Conservation (phyloP, 2,797 vertebrate species). For the Mormyrus hasselquistii region DNA sequence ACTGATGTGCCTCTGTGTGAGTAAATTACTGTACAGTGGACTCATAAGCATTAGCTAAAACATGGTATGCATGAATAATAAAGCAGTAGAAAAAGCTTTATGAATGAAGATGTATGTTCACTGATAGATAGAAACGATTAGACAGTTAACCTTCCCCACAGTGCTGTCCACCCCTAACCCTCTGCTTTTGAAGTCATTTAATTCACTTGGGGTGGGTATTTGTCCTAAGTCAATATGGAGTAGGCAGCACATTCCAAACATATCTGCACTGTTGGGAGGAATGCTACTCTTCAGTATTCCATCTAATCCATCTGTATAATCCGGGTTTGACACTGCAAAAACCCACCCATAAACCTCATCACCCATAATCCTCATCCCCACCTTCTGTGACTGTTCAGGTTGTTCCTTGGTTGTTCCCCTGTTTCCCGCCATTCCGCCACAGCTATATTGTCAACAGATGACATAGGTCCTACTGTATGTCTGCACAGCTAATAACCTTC, state of each 20-base stretch:
- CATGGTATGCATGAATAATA: not conserved
- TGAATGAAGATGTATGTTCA: not conserved
- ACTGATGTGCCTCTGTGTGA: not conserved
- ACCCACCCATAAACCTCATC: not conserved
- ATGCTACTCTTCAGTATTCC: constrained; percentile 25
- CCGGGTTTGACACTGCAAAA: not conserved
- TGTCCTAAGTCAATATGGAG: constrained; percentile 57
- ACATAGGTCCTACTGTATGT: not conserved
- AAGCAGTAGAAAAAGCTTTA: not conserved
- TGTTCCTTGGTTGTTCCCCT: not conserved
- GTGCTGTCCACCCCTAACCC: not conserved
- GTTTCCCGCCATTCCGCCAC: not conserved
- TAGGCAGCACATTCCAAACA: constrained; percentile 56
- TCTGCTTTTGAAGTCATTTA: not conserved
- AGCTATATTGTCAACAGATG: not conserved
- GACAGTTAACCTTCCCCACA: not conserved
- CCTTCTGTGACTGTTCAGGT: not conserved
- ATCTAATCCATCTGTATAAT: not conserved
- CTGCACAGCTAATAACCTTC: not conserved
- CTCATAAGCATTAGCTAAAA: not conserved
- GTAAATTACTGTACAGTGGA: not conserved
- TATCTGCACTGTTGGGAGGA: constrained; percentile 58
- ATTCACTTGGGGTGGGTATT: constrained; percentile 38
- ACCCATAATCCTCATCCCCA: not conserved
- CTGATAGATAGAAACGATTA: not conserved